Conservation (phyloP, 2,888 invertebrate genomes). For the Lacanobia wlatinum region DNA sequence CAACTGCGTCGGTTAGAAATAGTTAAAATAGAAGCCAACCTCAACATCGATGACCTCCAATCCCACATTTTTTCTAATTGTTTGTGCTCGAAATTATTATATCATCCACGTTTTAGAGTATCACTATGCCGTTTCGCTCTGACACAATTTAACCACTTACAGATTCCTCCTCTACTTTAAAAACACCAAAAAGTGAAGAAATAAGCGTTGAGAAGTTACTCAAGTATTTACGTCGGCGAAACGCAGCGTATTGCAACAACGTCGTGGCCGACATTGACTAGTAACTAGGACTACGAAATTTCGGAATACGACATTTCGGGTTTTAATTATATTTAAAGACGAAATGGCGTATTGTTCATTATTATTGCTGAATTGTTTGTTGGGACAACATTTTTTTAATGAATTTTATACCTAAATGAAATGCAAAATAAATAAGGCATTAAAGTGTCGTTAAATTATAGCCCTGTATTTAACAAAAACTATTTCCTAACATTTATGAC, state of each 20-base stretch:
- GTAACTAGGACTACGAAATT: slow-evolving; percentile 6
- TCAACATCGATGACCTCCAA: background rate
- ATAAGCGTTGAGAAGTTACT: slow-evolving; percentile 81
- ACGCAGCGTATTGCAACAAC: slow-evolving; percentile 68
- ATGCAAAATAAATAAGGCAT: background rate
- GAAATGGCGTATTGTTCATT: slow-evolving; percentile 45
- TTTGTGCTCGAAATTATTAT: too few species aligned
- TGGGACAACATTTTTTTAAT: background rate
- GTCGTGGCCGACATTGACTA: slow-evolving; percentile 79
- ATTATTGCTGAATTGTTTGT: background rate
- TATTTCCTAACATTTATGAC: background rate
- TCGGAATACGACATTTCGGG: slow-evolving; percentile 42
- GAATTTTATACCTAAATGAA: background rate
- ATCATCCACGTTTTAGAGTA: too few species aligned
- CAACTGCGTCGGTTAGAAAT: too few species aligned
- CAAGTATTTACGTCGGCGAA: slow-evolving; percentile 76
- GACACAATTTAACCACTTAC: slow-evolving; percentile 57
- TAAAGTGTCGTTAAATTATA: background rate
- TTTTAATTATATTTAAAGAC: background rate
- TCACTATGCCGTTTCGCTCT: slow-evolving; percentile 22
- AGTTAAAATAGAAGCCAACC: too few species aligned
- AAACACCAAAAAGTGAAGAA: slow-evolving; percentile 74
- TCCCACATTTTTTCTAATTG: background rate
- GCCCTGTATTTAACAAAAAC: background rate
- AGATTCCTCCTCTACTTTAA: slow-evolving; percentile 76